Base-by-base conservation (phyloP, 2,888 invertebrate genomes). In the Plusia festucae region DNA sequence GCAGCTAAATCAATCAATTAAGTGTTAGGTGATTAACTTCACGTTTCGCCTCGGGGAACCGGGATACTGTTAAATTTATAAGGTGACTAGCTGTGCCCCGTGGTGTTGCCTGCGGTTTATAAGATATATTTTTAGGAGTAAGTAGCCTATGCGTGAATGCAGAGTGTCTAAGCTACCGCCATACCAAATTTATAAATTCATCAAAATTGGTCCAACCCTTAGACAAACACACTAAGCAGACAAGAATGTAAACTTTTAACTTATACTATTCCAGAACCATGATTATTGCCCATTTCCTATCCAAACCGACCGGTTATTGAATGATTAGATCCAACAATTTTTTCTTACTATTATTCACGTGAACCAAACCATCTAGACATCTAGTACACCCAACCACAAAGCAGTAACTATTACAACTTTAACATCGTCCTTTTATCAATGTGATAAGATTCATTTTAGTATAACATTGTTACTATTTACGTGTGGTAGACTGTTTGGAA, bases 1-100 rank as follows among this genome's bases (percentile, higher is more conserved):
- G 51, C n/a, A 49, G 52, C 51, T 49, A 57, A 49, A 54, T 53
- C 15, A 49, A 34, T 63, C 68, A 68, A 66, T 64, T 65, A 66
- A 65, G 62, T 60, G 70, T 70, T 60, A 22, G 65, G 64, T 68
- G 73, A 76, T 76, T 63, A 68, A 67, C 60, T 76, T 65, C 34
- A 76, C 59, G 62, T 60, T 24, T 60, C 53, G 70, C 73, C 56
- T 53, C 52, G 13, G 53, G 54, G 16, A 62, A 15, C 62, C 1
- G 5, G 44, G 32, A n/a, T 61, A 30, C 54, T 8, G 40, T 54
- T 67, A 62, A 64, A 67, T 79, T 79, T 69, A 64, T 52, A 44
- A 61, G 51, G 40, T 51, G 22, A 54, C 64, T 63, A 64, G 76
- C 76, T 66, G 49, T 57, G 46, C 51, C 64, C 40, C 24, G 53